Percentiles rank a stretch among this genome's conserved stretches.
Evolutionary conservation across 2,113 vertebrate species (phyloP).

Genomic region (Pithys albifrons): DNA sequence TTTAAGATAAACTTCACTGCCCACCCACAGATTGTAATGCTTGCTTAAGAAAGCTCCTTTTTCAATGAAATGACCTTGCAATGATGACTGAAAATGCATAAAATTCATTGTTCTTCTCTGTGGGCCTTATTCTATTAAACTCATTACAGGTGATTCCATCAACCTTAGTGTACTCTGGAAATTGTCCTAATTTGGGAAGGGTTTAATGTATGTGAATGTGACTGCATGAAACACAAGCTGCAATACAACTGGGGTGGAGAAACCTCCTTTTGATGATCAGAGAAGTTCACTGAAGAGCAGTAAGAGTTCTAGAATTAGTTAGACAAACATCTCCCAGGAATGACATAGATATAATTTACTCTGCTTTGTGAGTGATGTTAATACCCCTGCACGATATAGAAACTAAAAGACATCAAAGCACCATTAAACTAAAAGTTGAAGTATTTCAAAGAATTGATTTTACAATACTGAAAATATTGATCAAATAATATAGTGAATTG

Average conservation of each 20-base stretch:
- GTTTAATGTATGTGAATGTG: not conserved
- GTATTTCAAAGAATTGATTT: not conserved
- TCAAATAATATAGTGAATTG: not conserved
- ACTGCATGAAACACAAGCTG: constrained; percentile 24
- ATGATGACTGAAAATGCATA: not conserved
- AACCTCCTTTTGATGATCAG: constrained; percentile 22
- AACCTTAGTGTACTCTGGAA: not conserved
- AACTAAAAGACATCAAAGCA: not conserved
- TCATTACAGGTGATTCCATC: not conserved
- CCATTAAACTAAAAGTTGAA: not conserved
- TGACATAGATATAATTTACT: not conserved
- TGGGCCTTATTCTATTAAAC: constrained; percentile 18
- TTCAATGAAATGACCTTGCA: constrained; percentile 20
- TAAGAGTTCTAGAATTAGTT: constrained; percentile 7
- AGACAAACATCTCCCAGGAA: constrained; percentile 21
- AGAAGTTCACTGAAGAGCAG: not conserved
- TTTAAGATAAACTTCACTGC: constrained; percentile 55
- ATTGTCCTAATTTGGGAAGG: constrained; percentile 1
- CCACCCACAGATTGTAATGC: not conserved
- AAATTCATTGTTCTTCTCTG: constrained; percentile 40
- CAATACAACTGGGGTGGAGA: not conserved
- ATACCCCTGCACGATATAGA: not conserved
- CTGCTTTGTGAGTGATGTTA: not conserved
- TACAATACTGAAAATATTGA: not conserved
- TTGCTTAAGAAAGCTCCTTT: constrained; percentile 32